Evolutionary conservation across 2,113 vertebrate genomes (phyloP).

Genomic region (Oophaga pumilio): DNA sequence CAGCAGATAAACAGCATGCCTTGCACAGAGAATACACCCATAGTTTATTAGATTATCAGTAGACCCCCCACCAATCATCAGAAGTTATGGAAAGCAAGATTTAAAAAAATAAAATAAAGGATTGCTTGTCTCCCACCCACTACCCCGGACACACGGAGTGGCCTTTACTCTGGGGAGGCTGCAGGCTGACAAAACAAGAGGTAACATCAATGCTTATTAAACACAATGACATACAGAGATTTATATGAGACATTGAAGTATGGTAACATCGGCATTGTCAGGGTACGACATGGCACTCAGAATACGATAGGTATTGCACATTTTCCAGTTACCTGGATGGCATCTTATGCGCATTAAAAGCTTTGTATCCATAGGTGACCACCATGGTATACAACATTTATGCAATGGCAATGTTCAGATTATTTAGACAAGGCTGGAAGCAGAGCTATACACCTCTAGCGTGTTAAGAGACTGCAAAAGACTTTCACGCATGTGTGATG

Average conservation of each 20-base stretch:
- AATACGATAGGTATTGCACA: neutral
- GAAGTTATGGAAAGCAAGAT: neutral
- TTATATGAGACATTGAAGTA: neutral
- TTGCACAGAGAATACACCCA: neutral
- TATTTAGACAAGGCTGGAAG: constrained; percentile 16
- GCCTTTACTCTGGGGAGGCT: constrained; percentile 37
- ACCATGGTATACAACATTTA: constrained; percentile 7
- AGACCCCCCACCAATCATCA: neutral
- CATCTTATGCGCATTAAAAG: neutral
- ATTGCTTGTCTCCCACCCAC: constrained; percentile 23
- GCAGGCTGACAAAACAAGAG: constrained; percentile 52
- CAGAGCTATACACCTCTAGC: neutral
- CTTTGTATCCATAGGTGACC: neutral
- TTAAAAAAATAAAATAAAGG: neutral
- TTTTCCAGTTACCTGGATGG: neutral
- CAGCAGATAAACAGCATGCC: constrained; percentile 33
- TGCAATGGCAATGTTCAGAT: neutral
- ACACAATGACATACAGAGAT: neutral
- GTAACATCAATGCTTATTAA: constrained; percentile 34
- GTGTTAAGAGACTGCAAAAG: constrained; percentile 10
- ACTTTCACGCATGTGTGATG: neutral
- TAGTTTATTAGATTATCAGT: neutral
- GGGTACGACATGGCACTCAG: neutral
- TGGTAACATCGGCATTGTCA: neutral
- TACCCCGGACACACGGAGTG: constrained; percentile 47